These are phyloP conservation scores for Saguinus imperator DNA, from an alignment of 2,113 vertebrate genomes.

Conservation along the genomic window DNA sequence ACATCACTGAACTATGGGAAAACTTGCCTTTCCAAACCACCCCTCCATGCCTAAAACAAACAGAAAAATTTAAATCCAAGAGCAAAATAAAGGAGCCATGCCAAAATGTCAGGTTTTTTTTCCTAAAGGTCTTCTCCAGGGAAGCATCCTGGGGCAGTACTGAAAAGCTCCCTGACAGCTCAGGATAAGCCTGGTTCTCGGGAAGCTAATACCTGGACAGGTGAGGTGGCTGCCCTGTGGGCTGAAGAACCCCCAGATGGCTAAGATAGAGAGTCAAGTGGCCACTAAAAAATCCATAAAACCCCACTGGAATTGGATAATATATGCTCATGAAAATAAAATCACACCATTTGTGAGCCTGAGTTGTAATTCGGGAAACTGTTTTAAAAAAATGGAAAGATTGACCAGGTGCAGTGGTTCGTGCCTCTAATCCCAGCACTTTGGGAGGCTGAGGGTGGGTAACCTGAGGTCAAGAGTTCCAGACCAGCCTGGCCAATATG, in stretches of 20 bases:
- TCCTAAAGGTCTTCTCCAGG: neutral
- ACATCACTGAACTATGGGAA: neutral
- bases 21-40: neutral
- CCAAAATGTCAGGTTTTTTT: neutral
- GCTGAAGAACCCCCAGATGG: neutral
- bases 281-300: neutral
- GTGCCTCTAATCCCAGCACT: neutral
- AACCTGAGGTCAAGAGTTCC: neutral
- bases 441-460: neutral
- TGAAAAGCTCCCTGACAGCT: neutral
- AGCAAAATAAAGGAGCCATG: neutral
- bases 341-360: neutral
- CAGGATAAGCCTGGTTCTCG: neutral
- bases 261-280: neutral
- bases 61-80: neutral
- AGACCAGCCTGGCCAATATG: neutral
- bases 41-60: neutral
- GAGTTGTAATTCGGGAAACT: neutral
- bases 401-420: neutral
- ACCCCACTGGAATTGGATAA: neutral
- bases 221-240: neutral
- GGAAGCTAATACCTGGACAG: neutral
- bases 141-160: neutral
- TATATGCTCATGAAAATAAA: slow-evolving; percentile 7
- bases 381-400: slow-evolving; percentile 1